These are phyloP conservation scores for Morus bassanus DNA, from an alignment of 2,797 vertebrate species.

Conservation along the genomic window DNA sequence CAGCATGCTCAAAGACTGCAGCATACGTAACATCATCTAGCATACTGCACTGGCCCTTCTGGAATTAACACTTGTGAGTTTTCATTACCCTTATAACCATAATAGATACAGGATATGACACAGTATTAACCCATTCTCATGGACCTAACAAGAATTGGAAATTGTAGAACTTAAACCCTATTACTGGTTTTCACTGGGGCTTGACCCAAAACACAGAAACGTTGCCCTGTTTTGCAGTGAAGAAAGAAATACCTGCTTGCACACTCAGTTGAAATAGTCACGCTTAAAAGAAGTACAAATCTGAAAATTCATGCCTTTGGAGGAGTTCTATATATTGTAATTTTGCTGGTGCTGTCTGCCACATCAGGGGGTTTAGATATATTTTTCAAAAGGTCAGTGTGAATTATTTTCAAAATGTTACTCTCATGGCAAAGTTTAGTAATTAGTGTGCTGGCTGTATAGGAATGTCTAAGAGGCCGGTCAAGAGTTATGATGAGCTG, in stretches of 20 bases:
- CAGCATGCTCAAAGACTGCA: neutral
- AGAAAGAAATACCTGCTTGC: neutral
- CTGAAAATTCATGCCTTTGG: neutral
- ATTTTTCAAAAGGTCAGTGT: neutral
- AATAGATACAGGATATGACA: neutral
- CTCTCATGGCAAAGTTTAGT: neutral
- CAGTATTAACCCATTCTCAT: neutral
- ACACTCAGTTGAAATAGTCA: neutral
- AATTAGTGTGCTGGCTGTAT: neutral
- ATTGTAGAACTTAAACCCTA: neutral
- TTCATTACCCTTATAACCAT: neutral
- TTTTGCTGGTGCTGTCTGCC: neutral
- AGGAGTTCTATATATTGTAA: neutral
- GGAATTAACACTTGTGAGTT: neutral
- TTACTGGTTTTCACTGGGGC: neutral
- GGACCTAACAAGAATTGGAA: neutral
- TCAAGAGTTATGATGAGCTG: neutral
- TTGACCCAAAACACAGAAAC: neutral
- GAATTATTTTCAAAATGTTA: neutral
- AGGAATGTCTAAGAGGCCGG: neutral
- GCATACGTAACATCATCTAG: neutral
- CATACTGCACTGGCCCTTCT: neutral
- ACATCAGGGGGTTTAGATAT: accelerated
- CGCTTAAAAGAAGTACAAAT: neutral
- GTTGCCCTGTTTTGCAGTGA: neutral